A percentile compares a stretch with the other conserved stretches of the same genome.
These are phyloP conservation scores for Cettia cetti DNA, from an alignment of 2,113 vertebrate genomes.

Conservation along the genomic window DNA sequence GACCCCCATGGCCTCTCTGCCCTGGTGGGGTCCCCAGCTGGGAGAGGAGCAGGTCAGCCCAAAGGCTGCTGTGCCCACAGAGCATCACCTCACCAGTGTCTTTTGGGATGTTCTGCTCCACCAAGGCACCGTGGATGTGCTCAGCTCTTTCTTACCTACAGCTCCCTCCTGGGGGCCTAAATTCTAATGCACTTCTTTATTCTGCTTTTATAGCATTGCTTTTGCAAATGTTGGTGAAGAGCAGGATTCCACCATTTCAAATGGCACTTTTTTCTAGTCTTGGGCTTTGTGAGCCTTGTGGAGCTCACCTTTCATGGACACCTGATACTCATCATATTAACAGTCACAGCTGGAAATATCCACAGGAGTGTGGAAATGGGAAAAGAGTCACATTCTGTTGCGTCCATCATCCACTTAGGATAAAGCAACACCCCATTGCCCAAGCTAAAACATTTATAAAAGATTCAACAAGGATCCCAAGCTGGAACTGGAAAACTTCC, in stretches of 20 bases:
- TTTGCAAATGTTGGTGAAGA: neutral
- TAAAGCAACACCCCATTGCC: neutral
- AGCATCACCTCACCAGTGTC: fast-evolving
- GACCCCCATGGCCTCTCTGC: neutral
- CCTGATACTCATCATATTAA: neutral
- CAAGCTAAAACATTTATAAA: neutral
- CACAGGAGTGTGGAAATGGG: neutral
- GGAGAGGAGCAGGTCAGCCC: neutral
- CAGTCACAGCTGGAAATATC: neutral
- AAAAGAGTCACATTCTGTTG: neutral
- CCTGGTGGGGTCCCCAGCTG: neutral
- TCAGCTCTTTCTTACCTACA: neutral
- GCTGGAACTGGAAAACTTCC: neutral
- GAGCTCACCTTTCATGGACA: neutral
- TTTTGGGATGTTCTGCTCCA: neutral
- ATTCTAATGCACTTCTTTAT: neutral
- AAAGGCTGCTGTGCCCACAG: neutral
- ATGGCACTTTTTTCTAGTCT: neutral
- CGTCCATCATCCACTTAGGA: neutral
- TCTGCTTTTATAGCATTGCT: neutral
- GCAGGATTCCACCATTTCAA: neutral
- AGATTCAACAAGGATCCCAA: neutral
- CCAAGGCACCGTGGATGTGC: fast-evolving
- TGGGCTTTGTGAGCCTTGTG: neutral
- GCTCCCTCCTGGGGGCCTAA: neutral